Evolutionary conservation across 2,797 vertebrate genomes (phyloP).

Genomic region (Trachops cirrhosus): DNA sequence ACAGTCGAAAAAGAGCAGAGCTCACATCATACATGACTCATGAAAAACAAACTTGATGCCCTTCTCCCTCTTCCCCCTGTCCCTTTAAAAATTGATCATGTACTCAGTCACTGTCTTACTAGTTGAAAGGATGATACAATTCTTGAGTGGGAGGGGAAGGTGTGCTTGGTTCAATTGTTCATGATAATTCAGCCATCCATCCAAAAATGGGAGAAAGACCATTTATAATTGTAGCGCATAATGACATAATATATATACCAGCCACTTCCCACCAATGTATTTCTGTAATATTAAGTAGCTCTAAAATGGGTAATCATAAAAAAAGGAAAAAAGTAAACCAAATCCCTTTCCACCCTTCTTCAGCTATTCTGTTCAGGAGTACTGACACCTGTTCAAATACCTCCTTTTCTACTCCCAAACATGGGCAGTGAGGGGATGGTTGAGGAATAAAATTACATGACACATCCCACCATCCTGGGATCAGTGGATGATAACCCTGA

Average conservation of each 20-base stretch:
- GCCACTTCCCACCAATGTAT: background rate
- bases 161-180: background rate
- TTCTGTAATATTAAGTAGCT: background rate
- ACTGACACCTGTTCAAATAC: constrained; percentile 37
- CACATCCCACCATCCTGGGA: background rate
- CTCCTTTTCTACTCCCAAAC: background rate
- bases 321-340: background rate
- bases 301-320: background rate
- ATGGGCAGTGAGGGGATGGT: background rate
- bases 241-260: background rate
- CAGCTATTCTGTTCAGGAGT: background rate
- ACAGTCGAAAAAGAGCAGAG: constrained; percentile 16
- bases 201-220: background rate
- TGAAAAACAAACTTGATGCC: background rate
- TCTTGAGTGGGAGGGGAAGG: background rate
- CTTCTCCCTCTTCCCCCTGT: background rate
- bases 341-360: background rate
- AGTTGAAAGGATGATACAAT: background rate
- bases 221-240: background rate
- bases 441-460: background rate
- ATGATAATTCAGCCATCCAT: background rate
- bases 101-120: background rate
- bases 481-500: background rate
- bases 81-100: background rate
- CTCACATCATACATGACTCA: constrained; percentile 56